Conservation (phyloP, 2,113 vertebrate genomes). For the Spheniscus mendiculus region DNA sequence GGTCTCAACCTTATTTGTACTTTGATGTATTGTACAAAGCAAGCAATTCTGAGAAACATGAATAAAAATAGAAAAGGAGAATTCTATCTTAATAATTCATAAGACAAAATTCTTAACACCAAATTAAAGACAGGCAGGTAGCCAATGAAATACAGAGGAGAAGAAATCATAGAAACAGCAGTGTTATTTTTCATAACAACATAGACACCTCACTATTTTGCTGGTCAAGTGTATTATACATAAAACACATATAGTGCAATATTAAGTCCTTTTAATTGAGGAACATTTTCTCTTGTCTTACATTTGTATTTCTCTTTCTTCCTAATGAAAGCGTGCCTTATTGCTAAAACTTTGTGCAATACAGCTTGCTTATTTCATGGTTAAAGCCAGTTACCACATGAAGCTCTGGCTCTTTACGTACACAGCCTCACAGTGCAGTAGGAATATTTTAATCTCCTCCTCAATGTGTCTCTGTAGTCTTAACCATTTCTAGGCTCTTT, state of each 20-base stretch:
- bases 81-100: conserved; percentile 71
- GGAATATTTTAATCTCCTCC: conserved; percentile 13
- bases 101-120: conserved; percentile 53
- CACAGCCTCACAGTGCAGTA: neutral
- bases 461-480: neutral
- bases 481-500: neutral
- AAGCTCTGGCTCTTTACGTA: conserved; percentile 4
- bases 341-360: neutral
- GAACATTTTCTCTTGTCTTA: neutral
- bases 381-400: conserved; percentile 9
- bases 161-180: conserved; percentile 6
- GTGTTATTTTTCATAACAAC: neutral
- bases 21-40: conserved; percentile 58
- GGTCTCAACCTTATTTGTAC: neutral
- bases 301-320: neutral
- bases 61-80: conserved; percentile 62
- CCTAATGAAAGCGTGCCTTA: neutral
- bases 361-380: neutral
- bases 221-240: neutral
- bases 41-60: conserved; percentile 57
- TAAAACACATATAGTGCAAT: neutral
- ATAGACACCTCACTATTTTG: neutral
- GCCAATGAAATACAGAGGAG: conserved; percentile 30
- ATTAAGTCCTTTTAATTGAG: neutral
- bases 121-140: conserved; percentile 66